Conservation (phyloP, 2,888 invertebrate species). For the Drosophila melanosoma region DNA sequence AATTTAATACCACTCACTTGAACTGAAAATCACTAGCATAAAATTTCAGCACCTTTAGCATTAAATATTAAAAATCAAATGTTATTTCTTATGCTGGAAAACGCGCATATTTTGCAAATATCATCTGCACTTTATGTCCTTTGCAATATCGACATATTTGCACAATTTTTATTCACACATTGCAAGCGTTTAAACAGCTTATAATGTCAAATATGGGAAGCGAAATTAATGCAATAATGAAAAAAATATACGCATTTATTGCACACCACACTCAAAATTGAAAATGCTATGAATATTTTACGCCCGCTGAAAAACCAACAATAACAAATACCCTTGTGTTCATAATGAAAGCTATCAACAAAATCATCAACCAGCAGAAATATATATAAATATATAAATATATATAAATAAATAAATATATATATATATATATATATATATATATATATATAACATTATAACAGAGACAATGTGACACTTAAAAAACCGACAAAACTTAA, state of each 20-base stretch:
- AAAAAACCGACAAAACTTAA: constrained; percentile 73
- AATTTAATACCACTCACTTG: neutral
- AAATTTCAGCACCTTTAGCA: neutral
- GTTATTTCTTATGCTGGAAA: constrained; percentile 6
- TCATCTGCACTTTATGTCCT: constrained; percentile 23
- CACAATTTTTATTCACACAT: constrained; percentile 27
- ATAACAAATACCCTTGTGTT: constrained; percentile 32
- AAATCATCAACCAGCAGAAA: constrained; percentile 31
- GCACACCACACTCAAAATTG: constrained; percentile 52
- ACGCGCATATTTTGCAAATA: constrained; percentile 21
- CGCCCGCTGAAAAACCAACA: constrained; percentile 32
- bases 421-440: neutral
- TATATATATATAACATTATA: neutral
- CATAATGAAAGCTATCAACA: constrained; percentile 53
- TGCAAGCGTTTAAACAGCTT: constrained; percentile 49
- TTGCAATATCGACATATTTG: constrained; percentile 27
- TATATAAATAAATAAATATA: neutral
- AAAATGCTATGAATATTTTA: constrained; percentile 66
- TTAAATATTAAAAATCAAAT: neutral
- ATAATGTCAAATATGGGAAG: constrained; percentile 45
- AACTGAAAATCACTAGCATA: neutral
- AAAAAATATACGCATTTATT: constrained; percentile 20
- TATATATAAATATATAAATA: too few relatives aligned
- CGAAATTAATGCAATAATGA: constrained; percentile 9
- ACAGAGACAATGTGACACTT: constrained; percentile 25